Evolutionary conservation across 1,140 invertebrate species (phyloP).

Genomic region (Bombus fervidus): DNA sequence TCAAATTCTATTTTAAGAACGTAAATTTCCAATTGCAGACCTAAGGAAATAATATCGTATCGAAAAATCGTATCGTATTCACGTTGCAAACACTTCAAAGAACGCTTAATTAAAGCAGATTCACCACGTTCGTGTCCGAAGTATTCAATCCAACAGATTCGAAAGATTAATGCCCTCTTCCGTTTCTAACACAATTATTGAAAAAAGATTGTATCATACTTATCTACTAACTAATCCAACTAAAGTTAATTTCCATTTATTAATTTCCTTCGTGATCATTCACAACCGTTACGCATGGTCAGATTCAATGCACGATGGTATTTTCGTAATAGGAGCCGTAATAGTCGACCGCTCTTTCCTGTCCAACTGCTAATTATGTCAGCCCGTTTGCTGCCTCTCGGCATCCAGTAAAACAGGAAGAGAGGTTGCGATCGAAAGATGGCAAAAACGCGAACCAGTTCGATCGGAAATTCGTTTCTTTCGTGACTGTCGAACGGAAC

Average conservation of each 20-base stretch:
- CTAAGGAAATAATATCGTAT: too few relatives aligned
- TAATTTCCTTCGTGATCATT: neutral
- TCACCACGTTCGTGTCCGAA: too few relatives aligned
- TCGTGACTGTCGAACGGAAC: neutral
- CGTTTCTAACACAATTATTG: too few relatives aligned
- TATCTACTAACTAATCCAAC: neutral
- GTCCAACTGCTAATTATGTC: conserved; percentile 21
- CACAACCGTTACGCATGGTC: conserved; percentile 11
- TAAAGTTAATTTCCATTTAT: neutral
- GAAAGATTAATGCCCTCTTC: too few relatives aligned
- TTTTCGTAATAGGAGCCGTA: conserved; percentile 27
- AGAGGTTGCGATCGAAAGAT: neutral
- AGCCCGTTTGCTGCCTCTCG: neutral
- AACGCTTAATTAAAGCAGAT: too few relatives aligned
- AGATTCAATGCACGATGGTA: neutral
- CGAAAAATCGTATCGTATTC: too few relatives aligned
- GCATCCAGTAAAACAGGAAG: conserved; percentile 22
- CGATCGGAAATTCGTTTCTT: conserved; percentile 10
- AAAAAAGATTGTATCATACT: too few relatives aligned
- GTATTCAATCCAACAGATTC: too few relatives aligned
- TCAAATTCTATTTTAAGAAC: neutral
- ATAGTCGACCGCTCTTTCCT: neutral
- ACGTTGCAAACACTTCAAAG: too few relatives aligned
- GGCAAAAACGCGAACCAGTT: conserved; percentile 29
- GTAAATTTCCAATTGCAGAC: neutral